phyloP scores from a whole-genome alignment of 2,888 invertebrate species.

The Hyles lineata region DNA sequence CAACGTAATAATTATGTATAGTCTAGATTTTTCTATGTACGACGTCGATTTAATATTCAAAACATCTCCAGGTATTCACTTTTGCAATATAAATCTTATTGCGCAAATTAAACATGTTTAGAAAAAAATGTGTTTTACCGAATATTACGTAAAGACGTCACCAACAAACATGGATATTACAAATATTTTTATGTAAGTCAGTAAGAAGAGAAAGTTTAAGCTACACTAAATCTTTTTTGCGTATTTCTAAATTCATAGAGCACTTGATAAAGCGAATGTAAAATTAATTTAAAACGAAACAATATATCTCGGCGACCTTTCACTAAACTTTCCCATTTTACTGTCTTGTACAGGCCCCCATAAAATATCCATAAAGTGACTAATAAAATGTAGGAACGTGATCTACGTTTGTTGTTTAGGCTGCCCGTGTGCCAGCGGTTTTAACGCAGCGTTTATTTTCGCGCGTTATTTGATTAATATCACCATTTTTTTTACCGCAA shows the following conservation, averaged over 20 bases:
- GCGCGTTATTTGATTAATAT: neutral
- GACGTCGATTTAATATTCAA: too few relatives aligned
- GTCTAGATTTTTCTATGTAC: too few relatives aligned
- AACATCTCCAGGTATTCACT: neutral
- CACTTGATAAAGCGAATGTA: slow-evolving; percentile 31
- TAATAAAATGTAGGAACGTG: slow-evolving; percentile 54
- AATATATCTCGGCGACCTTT: slow-evolving; percentile 65
- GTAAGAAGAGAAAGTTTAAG: slow-evolving; percentile 22
- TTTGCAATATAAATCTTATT: neutral
- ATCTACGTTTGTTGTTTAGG: slow-evolving; percentile 31
- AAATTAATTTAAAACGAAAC: slow-evolving; percentile 47
- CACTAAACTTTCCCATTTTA: slow-evolving; percentile 71
- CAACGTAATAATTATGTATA: too few relatives aligned
- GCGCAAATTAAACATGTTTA: neutral
- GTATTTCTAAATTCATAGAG: slow-evolving; percentile 28
- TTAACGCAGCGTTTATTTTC: slow-evolving; percentile 37
- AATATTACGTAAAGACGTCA: slow-evolving; percentile 14
- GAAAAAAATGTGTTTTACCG: neutral
- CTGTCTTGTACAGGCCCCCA: slow-evolving; percentile 56
- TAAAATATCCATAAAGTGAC: slow-evolving; percentile 62
- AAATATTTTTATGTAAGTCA: neutral
- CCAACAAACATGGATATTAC: neutral
- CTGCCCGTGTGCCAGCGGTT: neutral
- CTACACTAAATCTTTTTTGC: slow-evolving; percentile 29
- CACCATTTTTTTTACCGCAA: too few relatives aligned